A percentile compares a stretch with the other conserved stretches of the same genome.
phyloP scores from a whole-genome alignment of 2,797 vertebrate genomes.

The Xiphophorus birchmanni region DNA sequence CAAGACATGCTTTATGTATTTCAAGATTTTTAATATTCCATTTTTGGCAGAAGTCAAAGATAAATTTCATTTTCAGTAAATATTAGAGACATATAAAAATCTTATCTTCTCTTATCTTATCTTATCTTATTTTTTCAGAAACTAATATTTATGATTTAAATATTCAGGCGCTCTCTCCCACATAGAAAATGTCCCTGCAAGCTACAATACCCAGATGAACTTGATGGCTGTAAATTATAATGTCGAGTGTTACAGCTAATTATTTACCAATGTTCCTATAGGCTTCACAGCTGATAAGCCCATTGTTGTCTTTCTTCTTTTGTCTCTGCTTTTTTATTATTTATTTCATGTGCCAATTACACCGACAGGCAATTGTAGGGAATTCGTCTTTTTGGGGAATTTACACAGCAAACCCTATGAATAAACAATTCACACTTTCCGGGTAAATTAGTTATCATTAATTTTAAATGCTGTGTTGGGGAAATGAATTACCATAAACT shows the following conservation, averaged over 20 bases:
- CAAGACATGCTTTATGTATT: not conserved
- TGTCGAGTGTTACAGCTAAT: constrained; percentile 73
- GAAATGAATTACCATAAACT: constrained; percentile 68
- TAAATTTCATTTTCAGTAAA: not conserved
- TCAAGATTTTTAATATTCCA: not conserved
- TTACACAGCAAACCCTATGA: constrained; percentile 78
- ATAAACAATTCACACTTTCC: constrained; percentile 78
- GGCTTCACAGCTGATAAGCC: constrained; percentile 73
- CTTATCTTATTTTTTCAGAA: constrained; percentile 35
- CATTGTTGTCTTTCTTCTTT: constrained; percentile 76
- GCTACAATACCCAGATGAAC: constrained; percentile 71
- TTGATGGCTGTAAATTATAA: constrained; percentile 69
- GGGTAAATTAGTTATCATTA: constrained; percentile 82
- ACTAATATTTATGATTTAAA: constrained; percentile 43
- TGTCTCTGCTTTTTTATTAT: constrained; percentile 81
- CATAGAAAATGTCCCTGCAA: constrained; percentile 68
- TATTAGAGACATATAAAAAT: not conserved
- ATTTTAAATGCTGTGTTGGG: constrained; percentile 78
- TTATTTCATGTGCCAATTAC: constrained; percentile 72
- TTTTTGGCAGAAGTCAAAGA: not conserved
- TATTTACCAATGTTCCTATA: constrained; percentile 63
- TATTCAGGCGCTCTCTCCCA: constrained; percentile 62
- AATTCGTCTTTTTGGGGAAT: constrained; percentile 80
- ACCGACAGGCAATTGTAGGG: constrained; percentile 77
- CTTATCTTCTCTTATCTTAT: not conserved